phyloP scores from a whole-genome alignment of 2,888 invertebrate genomes.

The Germaria angustata region DNA sequence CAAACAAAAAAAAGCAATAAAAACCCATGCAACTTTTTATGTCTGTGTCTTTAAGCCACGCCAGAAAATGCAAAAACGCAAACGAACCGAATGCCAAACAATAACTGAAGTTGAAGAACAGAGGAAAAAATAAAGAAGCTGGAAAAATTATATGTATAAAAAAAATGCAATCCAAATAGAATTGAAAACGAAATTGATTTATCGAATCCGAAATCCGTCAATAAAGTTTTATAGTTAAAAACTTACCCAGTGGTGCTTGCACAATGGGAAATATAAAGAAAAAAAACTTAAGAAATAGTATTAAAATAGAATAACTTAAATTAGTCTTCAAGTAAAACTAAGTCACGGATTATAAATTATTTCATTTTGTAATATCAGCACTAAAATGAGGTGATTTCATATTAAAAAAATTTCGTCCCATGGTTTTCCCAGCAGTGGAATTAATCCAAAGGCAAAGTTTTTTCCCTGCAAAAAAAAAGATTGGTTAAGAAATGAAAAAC shows the following conservation, averaged over 20 bases:
- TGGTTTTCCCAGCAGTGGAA: background rate
- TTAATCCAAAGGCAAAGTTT: constrained; percentile 22
- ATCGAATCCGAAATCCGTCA: constrained; percentile 68
- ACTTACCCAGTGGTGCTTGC: constrained; percentile 27
- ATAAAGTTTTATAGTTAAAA: constrained; percentile 59
- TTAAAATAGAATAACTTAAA: too few relatives aligned
- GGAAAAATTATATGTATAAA: constrained; percentile 33
- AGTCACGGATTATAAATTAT: too few relatives aligned
- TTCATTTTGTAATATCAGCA: too few relatives aligned
- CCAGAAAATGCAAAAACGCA: constrained; percentile 10
- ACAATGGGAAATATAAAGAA: background rate
- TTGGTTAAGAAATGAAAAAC: constrained; percentile 4
- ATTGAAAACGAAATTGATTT: constrained; percentile 68
- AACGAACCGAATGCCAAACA: constrained; percentile 55
- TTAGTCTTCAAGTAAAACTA: too few relatives aligned
- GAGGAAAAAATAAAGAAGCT: constrained; percentile 16
- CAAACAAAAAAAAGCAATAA: background rate
- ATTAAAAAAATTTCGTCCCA: background rate
- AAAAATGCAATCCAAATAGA: constrained; percentile 42
- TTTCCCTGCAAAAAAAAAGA: background rate
- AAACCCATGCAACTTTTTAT: constrained; percentile 6
- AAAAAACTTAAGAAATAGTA: background rate
- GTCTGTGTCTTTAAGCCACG: constrained; percentile 20
- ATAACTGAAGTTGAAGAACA: constrained; percentile 22
- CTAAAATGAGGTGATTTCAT: too few relatives aligned